Percentiles rank a stretch among this genome's conserved stretches.
Evolutionary conservation across 2,888 invertebrate species (phyloP).

Genomic region (Patella caerulea): DNA sequence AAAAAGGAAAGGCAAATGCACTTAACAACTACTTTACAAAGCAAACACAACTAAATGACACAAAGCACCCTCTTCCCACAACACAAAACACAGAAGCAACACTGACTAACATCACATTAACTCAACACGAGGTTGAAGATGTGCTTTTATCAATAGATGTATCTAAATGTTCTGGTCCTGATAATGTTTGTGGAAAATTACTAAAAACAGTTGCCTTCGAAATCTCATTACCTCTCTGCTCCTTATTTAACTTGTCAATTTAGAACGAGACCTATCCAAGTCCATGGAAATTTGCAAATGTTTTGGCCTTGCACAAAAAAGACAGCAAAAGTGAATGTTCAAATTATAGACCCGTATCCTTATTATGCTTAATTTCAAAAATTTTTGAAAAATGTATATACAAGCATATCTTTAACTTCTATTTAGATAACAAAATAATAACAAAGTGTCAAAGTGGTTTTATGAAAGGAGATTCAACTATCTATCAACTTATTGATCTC

Average conservation of each 20-base stretch:
- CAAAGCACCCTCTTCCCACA: not conserved
- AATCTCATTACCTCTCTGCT: not conserved
- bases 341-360: not conserved
- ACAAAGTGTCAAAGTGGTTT: not conserved
- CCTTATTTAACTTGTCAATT: not conserved
- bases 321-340: not conserved
- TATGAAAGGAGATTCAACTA: not conserved
- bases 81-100: not conserved
- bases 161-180: conserved; percentile 8
- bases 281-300: not conserved
- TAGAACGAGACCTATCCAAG: not conserved
- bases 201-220: not conserved
- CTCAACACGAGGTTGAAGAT: not conserved
- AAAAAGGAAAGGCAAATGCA: conserved; percentile 3
- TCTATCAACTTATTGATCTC: not conserved
- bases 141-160: not conserved
- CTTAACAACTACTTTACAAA: conserved; percentile 14
- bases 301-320: not conserved
- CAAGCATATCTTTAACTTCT: not conserved
- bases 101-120: not conserved
- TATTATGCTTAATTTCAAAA: not conserved
- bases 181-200: conserved; percentile 1
- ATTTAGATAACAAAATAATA: not conserved
- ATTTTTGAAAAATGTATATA: not conserved
- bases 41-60: conserved; percentile 10